phyloP scores from a whole-genome alignment of 2,113 vertebrate species.

The Empidonax alnorum region DNA sequence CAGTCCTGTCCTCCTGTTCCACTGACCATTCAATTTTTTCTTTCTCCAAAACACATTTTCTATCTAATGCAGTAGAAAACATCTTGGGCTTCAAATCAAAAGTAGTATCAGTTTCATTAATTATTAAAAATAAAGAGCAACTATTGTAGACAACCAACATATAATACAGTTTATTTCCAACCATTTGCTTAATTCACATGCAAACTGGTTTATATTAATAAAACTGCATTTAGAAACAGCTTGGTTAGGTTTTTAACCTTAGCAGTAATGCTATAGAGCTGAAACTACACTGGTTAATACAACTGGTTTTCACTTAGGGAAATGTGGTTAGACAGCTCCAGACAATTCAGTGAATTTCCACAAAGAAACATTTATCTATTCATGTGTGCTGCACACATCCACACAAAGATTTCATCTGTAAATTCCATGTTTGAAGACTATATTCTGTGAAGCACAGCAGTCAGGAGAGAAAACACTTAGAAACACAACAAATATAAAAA shows the following conservation, averaged over 20 bases:
- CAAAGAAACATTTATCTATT: neutral
- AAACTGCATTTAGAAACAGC: neutral
- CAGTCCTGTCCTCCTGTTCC: neutral
- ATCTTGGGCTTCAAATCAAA: neutral
- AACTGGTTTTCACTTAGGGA: neutral
- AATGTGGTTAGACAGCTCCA: neutral
- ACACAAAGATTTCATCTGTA: neutral
- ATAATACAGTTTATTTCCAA: slow-evolving; percentile 41
- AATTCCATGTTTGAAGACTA: neutral
- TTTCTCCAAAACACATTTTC: neutral
- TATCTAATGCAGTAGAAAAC: neutral
- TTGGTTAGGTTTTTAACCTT: neutral
- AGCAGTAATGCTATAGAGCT: neutral
- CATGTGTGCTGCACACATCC: neutral
- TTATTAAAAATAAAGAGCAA: neutral
- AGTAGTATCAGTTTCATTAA: neutral
- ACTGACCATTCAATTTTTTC: neutral
- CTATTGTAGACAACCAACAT: neutral
- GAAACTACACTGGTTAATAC: neutral
- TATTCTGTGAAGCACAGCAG: neutral
- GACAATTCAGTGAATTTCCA: neutral
- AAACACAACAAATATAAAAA: slow-evolving; percentile 6
- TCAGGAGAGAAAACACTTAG: neutral
- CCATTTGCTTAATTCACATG: slow-evolving; percentile 8
- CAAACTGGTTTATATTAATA: neutral